A percentile compares a stretch with the other conserved stretches of the same genome.
Conservation (phyloP, 2,888 invertebrate species). For the Cheilosia vulpina region DNA sequence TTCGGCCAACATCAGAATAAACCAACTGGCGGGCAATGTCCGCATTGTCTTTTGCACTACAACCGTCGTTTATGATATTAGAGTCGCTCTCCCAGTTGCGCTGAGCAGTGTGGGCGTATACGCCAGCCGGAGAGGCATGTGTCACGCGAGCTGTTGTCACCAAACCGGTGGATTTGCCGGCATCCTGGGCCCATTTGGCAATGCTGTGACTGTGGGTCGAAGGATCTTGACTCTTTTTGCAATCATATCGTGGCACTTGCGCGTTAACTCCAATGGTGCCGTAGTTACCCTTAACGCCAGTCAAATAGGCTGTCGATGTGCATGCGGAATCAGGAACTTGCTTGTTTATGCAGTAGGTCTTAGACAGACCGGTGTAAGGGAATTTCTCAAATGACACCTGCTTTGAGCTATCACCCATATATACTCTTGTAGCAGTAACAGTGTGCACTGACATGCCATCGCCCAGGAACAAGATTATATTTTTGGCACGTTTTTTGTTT, state of each 20-base stretch:
- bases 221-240: constrained; percentile 85
- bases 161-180: constrained; percentile 87
- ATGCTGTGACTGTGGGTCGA: constrained; percentile 87
- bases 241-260: constrained; percentile 87
- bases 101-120: constrained; percentile 89
- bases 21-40: constrained; percentile 91
- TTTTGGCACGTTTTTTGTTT: constrained; percentile 83
- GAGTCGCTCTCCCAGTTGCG: constrained; percentile 89
- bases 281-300: constrained; percentile 91
- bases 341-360: constrained; percentile 91
- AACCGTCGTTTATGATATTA: constrained; percentile 84
- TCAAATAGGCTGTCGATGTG: constrained; percentile 91
- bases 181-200: constrained; percentile 88
- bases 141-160: constrained; percentile 92
- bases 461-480: constrained; percentile 89
- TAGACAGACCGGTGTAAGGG: constrained; percentile 84
- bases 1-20: constrained; percentile 87
- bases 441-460: constrained; percentile 92
- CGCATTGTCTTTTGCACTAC: constrained; percentile 84
- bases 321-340: constrained; percentile 94
- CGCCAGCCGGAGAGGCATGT: constrained; percentile 90
- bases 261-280: constrained; percentile 91
- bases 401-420: constrained; percentile 87
- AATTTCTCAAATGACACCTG: constrained; percentile 87
- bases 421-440: constrained; percentile 86